A percentile compares a stretch with the other conserved stretches of the same genome.
Evolutionary conservation across 2,888 invertebrate species (phyloP).

Genomic region (Lucinisca nassula): DNA sequence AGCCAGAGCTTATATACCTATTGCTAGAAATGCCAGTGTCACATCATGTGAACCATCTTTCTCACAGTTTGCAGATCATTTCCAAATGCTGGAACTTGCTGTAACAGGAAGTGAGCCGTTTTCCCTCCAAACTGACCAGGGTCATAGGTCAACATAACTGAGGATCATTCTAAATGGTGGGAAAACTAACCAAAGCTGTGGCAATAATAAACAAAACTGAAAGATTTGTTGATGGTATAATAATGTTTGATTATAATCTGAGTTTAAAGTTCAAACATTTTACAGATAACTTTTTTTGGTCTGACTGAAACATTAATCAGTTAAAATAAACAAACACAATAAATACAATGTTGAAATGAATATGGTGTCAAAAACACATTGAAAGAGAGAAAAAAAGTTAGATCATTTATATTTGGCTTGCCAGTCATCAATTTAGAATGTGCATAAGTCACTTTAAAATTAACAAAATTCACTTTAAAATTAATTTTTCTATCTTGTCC

Average conservation of each 20-base stretch:
- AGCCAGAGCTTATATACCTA: too few relatives aligned
- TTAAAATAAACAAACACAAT: background rate
- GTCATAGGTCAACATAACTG: background rate
- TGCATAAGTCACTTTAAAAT: too few relatives aligned
- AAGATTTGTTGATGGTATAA: slow-evolving; percentile 3
- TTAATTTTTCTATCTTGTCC: background rate
- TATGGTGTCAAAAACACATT: too few relatives aligned
- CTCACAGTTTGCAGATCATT: too few relatives aligned
- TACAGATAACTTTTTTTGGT: background rate
- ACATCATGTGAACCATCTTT: too few relatives aligned
- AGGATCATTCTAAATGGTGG: background rate
- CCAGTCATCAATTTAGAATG: too few relatives aligned
- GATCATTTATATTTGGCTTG: too few relatives aligned
- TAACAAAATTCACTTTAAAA: background rate
- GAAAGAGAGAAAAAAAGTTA: too few relatives aligned
- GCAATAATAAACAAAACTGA: slow-evolving; percentile 3
- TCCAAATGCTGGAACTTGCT: background rate
- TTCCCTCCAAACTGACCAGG: background rate
- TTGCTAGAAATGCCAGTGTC: too few relatives aligned
- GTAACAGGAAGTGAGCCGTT: background rate
- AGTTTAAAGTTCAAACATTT: background rate
- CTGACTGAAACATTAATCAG: background rate
- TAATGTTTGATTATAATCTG: slow-evolving; percentile 1
- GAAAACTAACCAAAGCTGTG: background rate
- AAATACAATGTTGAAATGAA: background rate